phyloP scores from a whole-genome alignment of 2,888 invertebrate species.

The Amiota communis region DNA sequence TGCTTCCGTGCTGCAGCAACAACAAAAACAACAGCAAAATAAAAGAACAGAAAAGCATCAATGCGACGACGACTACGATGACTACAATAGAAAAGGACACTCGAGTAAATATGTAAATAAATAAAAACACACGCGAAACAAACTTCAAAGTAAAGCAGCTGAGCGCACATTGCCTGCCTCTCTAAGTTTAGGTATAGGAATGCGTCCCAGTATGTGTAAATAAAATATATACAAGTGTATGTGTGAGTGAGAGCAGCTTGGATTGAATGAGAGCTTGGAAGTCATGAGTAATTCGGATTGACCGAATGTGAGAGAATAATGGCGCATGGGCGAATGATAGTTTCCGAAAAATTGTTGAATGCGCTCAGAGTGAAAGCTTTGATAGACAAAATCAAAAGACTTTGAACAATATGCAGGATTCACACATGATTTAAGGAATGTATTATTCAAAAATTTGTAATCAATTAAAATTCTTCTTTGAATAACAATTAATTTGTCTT shows the following conservation, averaged over 20 bases:
- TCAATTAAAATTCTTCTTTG: not conserved
- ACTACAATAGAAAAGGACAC: constrained; percentile 22
- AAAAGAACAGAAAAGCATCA: constrained; percentile 7
- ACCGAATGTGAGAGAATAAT: not conserved
- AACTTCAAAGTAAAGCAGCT: constrained; percentile 58
- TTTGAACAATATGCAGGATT: not conserved
- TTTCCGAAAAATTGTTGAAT: constrained; percentile 9
- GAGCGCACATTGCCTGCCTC: constrained; percentile 30
- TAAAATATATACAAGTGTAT: not conserved
- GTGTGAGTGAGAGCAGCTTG: not conserved
- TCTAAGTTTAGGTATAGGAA: not conserved
- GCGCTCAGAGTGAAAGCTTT: constrained; percentile 6
- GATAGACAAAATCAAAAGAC: not conserved
- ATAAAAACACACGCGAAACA: constrained; percentile 59
- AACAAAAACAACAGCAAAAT: constrained; percentile 18
- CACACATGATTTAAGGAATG: not conserved
- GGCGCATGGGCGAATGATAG: not conserved
- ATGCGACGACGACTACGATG: constrained; percentile 30
- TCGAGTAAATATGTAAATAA: constrained; percentile 57
- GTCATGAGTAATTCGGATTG: not conserved
- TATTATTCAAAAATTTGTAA: not conserved
- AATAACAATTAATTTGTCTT: not conserved
- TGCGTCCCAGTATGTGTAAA: constrained; percentile 1
- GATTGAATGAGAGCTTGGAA: constrained; percentile 38
- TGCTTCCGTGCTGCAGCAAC: constrained; percentile 20